phyloP scores from a whole-genome alignment of 2,797 vertebrate genomes.

The Microtus obscurus region DNA sequence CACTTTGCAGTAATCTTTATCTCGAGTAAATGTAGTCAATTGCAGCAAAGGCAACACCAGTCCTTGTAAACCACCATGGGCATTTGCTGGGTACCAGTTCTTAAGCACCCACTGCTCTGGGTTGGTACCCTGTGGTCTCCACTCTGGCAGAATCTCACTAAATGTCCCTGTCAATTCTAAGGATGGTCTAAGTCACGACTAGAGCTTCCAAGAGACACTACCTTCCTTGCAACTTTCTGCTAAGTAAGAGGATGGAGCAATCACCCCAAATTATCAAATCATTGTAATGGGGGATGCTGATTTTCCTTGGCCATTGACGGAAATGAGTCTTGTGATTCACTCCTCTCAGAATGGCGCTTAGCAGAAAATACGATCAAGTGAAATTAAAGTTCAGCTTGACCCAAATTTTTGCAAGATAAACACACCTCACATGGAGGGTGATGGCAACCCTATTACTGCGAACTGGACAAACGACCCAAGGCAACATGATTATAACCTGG shows the following conservation, averaged over 20 bases:
- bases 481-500: conserved; percentile 72
- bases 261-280: conserved; percentile 76
- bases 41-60: too few relatives aligned
- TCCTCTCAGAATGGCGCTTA: conserved; percentile 79
- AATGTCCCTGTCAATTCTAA: not conserved
- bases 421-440: conserved; percentile 81
- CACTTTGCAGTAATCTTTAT: not conserved
- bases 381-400: conserved; percentile 86
- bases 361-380: conserved; percentile 76
- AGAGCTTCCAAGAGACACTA: not conserved
- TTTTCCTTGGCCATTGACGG: conserved; percentile 66
- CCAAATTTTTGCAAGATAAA: conserved; percentile 83
- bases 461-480: conserved; percentile 85
- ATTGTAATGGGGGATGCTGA: conserved; percentile 63
- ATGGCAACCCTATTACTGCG: conserved; percentile 84
- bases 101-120: not conserved
- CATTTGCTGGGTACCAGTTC: not conserved
- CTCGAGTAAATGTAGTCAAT: not conserved
- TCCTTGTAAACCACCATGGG: not conserved
- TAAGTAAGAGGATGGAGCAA: conserved; percentile 75
- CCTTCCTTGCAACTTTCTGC: not conserved
- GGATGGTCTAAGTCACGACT: not conserved
- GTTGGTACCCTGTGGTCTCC: not conserved
- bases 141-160: not conserved
- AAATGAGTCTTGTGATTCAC: conserved; percentile 79